A percentile compares a stretch with the other conserved stretches of the same genome.
Conservation (phyloP, 2,113 vertebrate genomes). For the Pheucticus melanocephalus region DNA sequence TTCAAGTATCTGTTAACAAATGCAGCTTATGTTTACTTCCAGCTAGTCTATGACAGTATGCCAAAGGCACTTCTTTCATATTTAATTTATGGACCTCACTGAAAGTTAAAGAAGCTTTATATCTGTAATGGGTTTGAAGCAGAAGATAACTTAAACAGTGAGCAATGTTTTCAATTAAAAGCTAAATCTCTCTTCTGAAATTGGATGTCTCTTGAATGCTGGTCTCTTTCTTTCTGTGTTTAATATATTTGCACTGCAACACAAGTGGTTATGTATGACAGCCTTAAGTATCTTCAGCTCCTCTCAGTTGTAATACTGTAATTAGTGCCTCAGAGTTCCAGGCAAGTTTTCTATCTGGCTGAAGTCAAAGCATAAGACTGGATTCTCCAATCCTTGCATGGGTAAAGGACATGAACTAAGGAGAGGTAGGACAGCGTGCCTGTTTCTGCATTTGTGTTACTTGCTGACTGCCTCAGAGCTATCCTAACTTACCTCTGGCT, state of each 20-base stretch:
- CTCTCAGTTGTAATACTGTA: neutral
- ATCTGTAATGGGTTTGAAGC: neutral
- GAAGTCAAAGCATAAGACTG: neutral
- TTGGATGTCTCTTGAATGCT: neutral
- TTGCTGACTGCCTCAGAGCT: neutral
- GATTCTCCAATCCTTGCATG: neutral
- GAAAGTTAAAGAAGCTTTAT: neutral
- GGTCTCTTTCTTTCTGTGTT: neutral
- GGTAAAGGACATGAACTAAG: neutral
- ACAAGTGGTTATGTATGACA: neutral
- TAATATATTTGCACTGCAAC: neutral
- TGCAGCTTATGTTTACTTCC: neutral
- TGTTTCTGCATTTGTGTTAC: neutral
- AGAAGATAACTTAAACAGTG: neutral
- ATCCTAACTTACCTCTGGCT: neutral
- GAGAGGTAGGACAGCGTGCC: accelerated
- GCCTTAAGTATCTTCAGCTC: neutral
- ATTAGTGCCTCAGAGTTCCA: neutral
- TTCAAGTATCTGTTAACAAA: neutral
- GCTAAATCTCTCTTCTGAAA: neutral
- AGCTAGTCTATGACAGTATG: neutral
- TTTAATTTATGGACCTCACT: neutral
- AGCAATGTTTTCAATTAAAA: neutral
- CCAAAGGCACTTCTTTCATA: neutral
- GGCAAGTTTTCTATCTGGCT: neutral